These are phyloP conservation scores for Rhinopomastus cyanomelas DNA, from an alignment of 2,113 vertebrate species.

Conservation along the genomic window DNA sequence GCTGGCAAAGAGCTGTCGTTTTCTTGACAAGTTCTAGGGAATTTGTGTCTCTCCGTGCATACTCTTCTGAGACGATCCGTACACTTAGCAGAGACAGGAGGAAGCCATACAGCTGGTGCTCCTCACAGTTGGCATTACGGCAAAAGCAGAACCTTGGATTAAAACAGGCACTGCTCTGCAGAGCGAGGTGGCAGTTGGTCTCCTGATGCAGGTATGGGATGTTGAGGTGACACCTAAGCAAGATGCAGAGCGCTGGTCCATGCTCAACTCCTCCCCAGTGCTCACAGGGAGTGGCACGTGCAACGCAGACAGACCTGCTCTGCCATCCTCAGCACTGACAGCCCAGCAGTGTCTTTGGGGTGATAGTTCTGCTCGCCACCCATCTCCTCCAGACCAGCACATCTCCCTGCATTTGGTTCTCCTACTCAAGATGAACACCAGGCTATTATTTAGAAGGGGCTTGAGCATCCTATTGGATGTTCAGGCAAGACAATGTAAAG, in stretches of 20 bases:
- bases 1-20: neutral
- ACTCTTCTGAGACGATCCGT: neutral
- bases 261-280: accelerated
- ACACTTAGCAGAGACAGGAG: neutral
- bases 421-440: neutral
- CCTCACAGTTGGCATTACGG: neutral
- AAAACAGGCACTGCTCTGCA: neutral
- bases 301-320: neutral
- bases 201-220: neutral
- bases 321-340: neutral
- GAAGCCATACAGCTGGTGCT: neutral
- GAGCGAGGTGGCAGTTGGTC: neutral
- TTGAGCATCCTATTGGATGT: neutral
- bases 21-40: neutral
- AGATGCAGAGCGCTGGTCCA: neutral
- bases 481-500: neutral
- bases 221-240: neutral
- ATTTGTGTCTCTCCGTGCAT: neutral
- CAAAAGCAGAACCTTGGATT: neutral
- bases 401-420: accelerated
- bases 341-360: accelerated
- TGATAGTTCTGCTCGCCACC: neutral
- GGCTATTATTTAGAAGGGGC: neutral
- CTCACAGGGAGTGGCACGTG: neutral
- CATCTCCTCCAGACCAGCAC: neutral